phyloP scores from a whole-genome alignment of 2,888 invertebrate genomes.

The Stenchaetothrips biformis region DNA sequence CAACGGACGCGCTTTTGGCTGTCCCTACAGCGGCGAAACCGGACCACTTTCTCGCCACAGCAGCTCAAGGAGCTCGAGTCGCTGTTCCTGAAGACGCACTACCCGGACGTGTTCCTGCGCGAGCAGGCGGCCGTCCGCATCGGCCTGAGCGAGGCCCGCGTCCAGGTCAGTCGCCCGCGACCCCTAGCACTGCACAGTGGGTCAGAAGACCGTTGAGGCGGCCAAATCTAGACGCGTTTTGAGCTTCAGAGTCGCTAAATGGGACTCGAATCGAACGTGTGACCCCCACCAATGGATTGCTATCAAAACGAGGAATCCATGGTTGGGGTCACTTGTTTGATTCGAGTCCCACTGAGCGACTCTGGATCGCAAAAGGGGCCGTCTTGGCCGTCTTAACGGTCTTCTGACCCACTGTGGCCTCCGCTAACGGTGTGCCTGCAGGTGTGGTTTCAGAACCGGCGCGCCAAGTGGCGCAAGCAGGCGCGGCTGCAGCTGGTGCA shows the following conservation, averaged over 20 bases:
- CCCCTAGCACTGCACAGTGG: background rate
- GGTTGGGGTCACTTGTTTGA: too few species aligned
- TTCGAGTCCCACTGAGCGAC: too few species aligned
- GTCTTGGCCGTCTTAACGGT: too few species aligned
- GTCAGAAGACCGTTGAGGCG: background rate
- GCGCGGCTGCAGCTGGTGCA: constrained; percentile 78
- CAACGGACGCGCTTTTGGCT: background rate
- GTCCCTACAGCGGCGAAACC: constrained; percentile 68
- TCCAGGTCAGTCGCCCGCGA: constrained; percentile 65
- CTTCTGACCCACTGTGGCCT: too few species aligned
- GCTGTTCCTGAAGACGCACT: constrained; percentile 89
- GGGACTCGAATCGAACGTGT: too few species aligned
- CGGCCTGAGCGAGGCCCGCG: constrained; percentile 85
- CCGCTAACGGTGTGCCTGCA: constrained; percentile 43
- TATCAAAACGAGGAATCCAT: too few species aligned
- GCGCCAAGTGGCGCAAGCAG: constrained; percentile 89
- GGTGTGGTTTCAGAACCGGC: constrained; percentile 90
- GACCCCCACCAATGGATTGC: too few species aligned
- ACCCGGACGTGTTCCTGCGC: constrained; percentile 82
- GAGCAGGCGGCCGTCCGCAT: constrained; percentile 90
- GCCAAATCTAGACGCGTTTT: constrained; percentile 7
- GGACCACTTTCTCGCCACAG: constrained; percentile 91
- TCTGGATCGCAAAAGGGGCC: too few species aligned
- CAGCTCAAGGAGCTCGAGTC: constrained; percentile 88
- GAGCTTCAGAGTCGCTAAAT: background rate